phyloP scores from a whole-genome alignment of 1,140 invertebrate species.

The Sinella curviseta region DNA sequence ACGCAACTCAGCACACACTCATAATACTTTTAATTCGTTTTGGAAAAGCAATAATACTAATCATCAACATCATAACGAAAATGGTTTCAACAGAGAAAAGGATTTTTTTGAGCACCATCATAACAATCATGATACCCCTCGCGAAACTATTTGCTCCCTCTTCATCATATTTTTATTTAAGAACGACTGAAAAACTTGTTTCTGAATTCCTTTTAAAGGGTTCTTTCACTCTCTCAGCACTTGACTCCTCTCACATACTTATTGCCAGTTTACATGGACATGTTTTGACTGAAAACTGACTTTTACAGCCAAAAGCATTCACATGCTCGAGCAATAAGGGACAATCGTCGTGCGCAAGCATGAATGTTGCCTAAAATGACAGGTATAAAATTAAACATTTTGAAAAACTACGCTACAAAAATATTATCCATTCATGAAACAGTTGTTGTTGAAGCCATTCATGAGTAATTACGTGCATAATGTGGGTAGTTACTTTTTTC shows the following conservation, averaged over 20 bases:
- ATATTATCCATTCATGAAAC: background rate
- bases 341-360: too few species aligned
- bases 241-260: constrained; percentile 1
- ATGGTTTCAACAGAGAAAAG: background rate
- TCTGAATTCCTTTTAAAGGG: constrained; percentile 9
- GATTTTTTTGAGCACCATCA: background rate
- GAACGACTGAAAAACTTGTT: background rate
- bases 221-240: background rate
- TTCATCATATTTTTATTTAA: background rate
- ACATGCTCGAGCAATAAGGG: too few species aligned
- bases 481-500: background rate
- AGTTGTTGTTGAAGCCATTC: background rate
- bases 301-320: too few species aligned
- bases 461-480: background rate
- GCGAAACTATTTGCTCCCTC: background rate
- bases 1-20: background rate
- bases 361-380: too few species aligned
- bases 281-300: background rate
- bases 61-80: background rate
- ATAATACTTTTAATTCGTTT: background rate
- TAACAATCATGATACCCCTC: background rate
- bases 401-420: background rate
- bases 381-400: background rate
- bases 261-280: background rate
- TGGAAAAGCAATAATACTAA: background rate